Conservation (phyloP, 2,113 vertebrate species). For the Siniperca knerii region DNA sequence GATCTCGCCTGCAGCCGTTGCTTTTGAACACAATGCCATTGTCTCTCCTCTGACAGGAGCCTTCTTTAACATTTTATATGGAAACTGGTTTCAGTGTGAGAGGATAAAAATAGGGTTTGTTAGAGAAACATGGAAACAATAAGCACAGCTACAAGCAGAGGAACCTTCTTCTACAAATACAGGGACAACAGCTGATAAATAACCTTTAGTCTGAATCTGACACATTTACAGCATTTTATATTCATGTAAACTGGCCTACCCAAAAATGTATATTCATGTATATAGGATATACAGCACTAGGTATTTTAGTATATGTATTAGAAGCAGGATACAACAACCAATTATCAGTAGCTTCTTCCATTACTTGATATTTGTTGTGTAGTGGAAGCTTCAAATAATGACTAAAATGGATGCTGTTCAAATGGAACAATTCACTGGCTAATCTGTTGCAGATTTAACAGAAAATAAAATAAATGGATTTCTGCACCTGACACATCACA, state of each 20-base stretch:
- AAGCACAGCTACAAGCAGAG: not conserved
- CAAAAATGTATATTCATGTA: not conserved
- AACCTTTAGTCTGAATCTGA: not conserved
- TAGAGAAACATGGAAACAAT: slow-evolving; percentile 18
- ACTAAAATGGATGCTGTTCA: not conserved
- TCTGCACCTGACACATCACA: not conserved
- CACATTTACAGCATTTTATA: not conserved
- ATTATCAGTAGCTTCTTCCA: not conserved
- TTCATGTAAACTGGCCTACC: not conserved
- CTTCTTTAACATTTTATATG: slow-evolving; percentile 25
- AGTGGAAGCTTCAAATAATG: not conserved
- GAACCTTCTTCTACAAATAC: not conserved
- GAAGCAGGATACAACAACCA: not conserved
- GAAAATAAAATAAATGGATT: not conserved
- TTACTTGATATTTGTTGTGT: not conserved
- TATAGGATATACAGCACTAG: not conserved
- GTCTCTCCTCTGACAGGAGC: slow-evolving; percentile 38
- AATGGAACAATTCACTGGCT: not conserved
- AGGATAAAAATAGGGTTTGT: slow-evolving; percentile 46
- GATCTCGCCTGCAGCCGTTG: slow-evolving; percentile 47
- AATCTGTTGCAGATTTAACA: not conserved
- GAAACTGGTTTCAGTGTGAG: slow-evolving; percentile 7
- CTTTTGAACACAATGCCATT: slow-evolving; percentile 42
- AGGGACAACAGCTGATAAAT: not conserved
- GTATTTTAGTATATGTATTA: not conserved